Percentiles rank a stretch among this genome's conserved stretches.
phyloP scores from a whole-genome alignment of 2,888 invertebrate species.

The Acleris emargana region DNA sequence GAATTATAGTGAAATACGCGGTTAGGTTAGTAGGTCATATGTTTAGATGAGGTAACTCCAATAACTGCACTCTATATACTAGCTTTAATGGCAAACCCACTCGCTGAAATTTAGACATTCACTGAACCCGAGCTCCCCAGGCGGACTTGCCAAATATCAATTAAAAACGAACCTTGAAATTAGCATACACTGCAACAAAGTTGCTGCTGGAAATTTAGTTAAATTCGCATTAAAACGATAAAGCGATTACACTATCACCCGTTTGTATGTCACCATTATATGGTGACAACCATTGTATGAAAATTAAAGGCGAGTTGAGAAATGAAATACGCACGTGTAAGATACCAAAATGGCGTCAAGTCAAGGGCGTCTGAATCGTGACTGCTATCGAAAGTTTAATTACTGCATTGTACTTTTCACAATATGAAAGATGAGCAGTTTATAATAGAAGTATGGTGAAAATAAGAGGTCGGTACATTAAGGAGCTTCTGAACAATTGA shows the following conservation, averaged over 20 bases:
- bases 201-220: no score
- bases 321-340: background rate
- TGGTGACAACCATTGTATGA: background rate
- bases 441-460: slow-evolving; percentile 22
- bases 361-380: slow-evolving; percentile 30
- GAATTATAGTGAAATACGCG: no score
- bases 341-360: slow-evolving; percentile 6
- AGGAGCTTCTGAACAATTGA: background rate
- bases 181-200: slow-evolving; percentile 16
- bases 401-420: slow-evolving; percentile 29
- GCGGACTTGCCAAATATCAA: slow-evolving; percentile 28
- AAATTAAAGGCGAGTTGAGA: background rate
- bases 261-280: background rate
- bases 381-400: slow-evolving; percentile 29
- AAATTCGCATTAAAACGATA: no score
- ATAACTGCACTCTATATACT: no score
- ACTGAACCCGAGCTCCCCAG: no score
- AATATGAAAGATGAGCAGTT: slow-evolving; percentile 25
- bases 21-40: no score
- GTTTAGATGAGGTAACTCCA: no score
- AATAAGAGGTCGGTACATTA: slow-evolving; percentile 1
- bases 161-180: slow-evolving; percentile 23
- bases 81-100: no score
- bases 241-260: background rate
- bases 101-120: no score